Evolutionary conservation across 2,113 vertebrate genomes (phyloP).

Genomic region (Apistogramma diplotaenia): DNA sequence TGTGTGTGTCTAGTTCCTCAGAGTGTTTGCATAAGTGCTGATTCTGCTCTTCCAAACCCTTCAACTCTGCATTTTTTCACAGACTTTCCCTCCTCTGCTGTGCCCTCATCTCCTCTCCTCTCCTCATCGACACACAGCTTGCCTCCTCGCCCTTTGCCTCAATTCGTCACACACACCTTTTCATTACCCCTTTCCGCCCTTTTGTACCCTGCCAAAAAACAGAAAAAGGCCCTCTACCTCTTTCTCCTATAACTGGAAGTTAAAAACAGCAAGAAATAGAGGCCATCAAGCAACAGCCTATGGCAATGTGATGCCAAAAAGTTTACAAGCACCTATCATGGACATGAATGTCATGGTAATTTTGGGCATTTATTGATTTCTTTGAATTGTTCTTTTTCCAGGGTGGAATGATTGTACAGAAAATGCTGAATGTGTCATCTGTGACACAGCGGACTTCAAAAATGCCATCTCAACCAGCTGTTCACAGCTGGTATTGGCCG

Average conservation of each 20-base stretch:
- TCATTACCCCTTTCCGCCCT: slow-evolving; percentile 52
- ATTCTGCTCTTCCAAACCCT: slow-evolving; percentile 72
- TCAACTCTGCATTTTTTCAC: slow-evolving; percentile 72
- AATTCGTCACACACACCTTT: slow-evolving; percentile 67
- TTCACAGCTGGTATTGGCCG: no score
- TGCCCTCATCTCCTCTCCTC: slow-evolving; percentile 62
- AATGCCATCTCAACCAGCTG: no score
- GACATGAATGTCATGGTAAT: background rate
- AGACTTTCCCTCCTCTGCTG: slow-evolving; percentile 34
- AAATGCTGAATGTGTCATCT: no score
- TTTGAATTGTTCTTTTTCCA: background rate
- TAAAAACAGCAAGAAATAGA: slow-evolving; percentile 32
- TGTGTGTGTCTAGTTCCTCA: slow-evolving; percentile 35
- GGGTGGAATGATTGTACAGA: background rate
- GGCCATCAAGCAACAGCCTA: slow-evolving; percentile 15
- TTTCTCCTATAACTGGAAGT: background rate
- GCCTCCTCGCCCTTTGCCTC: slow-evolving; percentile 61
- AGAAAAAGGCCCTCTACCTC: background rate
- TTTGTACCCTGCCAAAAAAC: slow-evolving; percentile 30
- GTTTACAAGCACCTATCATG: background rate
- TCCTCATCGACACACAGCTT: slow-evolving; percentile 61
- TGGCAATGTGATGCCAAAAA: slow-evolving; percentile 42
- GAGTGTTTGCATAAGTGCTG: slow-evolving; percentile 80
- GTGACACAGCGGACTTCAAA: background rate
- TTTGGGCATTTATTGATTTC: background rate